Base-by-base conservation (phyloP, 1,140 invertebrate genomes). In the Penaeus chinensis region DNA sequence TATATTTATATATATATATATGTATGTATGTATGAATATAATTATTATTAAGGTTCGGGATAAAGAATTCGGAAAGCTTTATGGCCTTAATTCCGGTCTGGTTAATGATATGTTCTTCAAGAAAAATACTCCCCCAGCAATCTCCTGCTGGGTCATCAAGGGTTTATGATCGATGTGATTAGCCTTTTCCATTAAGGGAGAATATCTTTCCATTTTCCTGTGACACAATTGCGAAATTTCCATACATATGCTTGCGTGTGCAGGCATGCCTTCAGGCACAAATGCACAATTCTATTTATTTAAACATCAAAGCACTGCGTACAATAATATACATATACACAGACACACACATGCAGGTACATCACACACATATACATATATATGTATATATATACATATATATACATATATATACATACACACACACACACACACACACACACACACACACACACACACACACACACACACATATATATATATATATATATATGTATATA, bases 1-100 rank as follows among this genome's bases (percentile, higher is more conserved):
- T 71, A 71, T 71, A 71, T 78, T 47, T 78, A 78, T 78, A 78
- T 78, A 78, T 78, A 78, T 78, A 78, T 78, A 27, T 27, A 78
- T 78, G 47, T 37, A 37, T 78, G 47, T 78, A 78, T 78, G 47
- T 78, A 32, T 78, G 19, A 47, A 78, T 78, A 78, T 71, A 71
- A 78, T 42, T 32, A 32, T 32, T 32, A 32, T 42, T 5, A 42
- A 42, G 37, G 37, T 7, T 42, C 37, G 37, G 37, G 37, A 42
- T 42, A 3, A 42, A 42, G 37, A 42, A 42, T 42, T 42, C 37
- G 4, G 37, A 42, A 42, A 42, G 37, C 37, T 42, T 42, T 8
- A 4, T 3, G 2, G 37, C 37, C 2, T 5, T 42, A 42, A 42
- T 42, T 42, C 7, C 7, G 37, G 37, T 42, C 37, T 42, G 4